Evolutionary conservation across 2,888 invertebrate genomes (phyloP).

Genomic region (Thera britannica): DNA sequence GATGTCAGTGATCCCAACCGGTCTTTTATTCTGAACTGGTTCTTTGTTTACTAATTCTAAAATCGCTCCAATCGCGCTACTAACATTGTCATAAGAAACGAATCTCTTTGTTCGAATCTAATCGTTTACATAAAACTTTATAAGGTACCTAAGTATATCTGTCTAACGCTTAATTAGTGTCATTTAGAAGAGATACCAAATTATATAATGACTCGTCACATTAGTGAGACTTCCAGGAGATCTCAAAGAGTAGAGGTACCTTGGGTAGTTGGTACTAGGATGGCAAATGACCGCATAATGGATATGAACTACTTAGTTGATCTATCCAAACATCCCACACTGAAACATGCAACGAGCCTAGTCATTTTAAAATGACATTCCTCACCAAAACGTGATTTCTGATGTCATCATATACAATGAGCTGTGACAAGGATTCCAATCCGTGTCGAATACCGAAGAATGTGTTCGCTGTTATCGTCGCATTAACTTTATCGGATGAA

Average conservation of each 20-base stretch:
- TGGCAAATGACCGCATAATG: neutral
- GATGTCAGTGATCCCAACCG: conserved; percentile 56
- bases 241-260: neutral
- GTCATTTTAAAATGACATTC: neutral
- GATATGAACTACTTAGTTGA: neutral
- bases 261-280: neutral
- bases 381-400: conserved; percentile 83
- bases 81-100: neutral
- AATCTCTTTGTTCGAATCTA: neutral
- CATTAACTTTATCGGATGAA: conserved; percentile 78
- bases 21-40: conserved; percentile 37
- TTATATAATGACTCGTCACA: neutral
- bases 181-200: neutral
- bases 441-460: conserved; percentile 89
- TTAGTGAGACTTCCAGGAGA: neutral
- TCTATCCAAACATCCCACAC: neutral
- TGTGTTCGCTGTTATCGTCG: conserved; percentile 82
- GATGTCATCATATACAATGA: conserved; percentile 88
- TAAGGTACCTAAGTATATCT: neutral
- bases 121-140: neutral
- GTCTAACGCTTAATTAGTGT: neutral
- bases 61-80: neutral
- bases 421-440: conserved; percentile 87
- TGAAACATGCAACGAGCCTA: neutral
- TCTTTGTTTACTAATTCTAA: conserved; percentile 4